Evolutionary conservation across 2,797 vertebrate genomes (phyloP).

Genomic region (Nasua narica): DNA sequence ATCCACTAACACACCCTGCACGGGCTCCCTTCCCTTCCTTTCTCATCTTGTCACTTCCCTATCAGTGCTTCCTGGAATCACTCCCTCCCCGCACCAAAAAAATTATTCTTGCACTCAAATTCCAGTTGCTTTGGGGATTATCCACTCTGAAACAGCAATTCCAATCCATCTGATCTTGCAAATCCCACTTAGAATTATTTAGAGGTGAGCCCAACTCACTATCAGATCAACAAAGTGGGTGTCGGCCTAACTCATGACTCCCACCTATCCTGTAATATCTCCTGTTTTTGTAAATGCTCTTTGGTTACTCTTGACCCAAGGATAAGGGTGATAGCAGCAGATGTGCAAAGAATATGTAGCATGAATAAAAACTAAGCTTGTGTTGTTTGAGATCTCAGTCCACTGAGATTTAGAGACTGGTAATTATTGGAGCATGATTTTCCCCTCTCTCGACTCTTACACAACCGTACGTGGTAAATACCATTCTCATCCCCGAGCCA

Average conservation of each 20-base stretch:
- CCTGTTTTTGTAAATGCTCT: neutral
- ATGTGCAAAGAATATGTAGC: neutral
- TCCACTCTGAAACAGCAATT: neutral
- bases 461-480: fast-evolving
- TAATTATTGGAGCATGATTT: neutral
- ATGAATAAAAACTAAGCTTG: neutral
- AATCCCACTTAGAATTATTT: neutral
- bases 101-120: neutral
- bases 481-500: neutral
- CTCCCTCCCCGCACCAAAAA: too few relatives aligned
- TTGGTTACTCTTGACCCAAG: neutral
- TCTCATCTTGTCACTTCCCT: neutral
- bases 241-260: neutral
- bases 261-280: neutral
- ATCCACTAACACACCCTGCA: neutral
- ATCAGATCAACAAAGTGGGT: neutral
- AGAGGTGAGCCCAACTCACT: neutral
- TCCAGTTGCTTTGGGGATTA: neutral
- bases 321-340: neutral
- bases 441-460: fast-evolving
- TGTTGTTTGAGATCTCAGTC: neutral
- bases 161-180: neutral
- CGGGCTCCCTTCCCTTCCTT: neutral
- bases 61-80: neutral
- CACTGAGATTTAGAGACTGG: neutral